phyloP scores from a whole-genome alignment of 1,140 invertebrate species.

The Pogonus chalceus region DNA sequence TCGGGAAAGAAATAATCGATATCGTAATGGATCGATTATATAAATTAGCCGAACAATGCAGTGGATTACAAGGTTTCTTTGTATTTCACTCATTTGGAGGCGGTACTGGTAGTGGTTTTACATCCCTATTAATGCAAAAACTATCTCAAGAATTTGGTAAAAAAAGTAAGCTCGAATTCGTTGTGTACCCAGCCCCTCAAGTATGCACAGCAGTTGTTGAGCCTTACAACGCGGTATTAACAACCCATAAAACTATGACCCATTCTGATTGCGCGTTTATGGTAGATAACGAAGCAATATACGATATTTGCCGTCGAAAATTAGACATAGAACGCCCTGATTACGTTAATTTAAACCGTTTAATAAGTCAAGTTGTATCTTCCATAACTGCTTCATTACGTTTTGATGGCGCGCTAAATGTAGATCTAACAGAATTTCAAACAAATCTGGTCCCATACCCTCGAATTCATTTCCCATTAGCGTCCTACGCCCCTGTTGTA shows the following conservation, averaged over 20 bases:
- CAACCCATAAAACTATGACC: constrained; percentile 47
- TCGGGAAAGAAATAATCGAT: constrained; percentile 58
- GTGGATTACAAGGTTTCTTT: constrained; percentile 61
- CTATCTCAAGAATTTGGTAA: constrained; percentile 64
- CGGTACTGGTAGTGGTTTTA: constrained; percentile 72
- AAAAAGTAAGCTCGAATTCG: constrained; percentile 67
- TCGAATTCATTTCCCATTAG: constrained; percentile 56
- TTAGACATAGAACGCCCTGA: constrained; percentile 48
- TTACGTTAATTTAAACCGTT: constrained; percentile 48
- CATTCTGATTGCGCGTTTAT: constrained; percentile 50
- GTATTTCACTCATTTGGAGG: constrained; percentile 75
- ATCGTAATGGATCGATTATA: constrained; percentile 48
- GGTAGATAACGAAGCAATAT: constrained; percentile 56
- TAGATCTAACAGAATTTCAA: constrained; percentile 72
- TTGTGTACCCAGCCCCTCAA: constrained; percentile 70
- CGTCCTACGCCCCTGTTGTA: constrained; percentile 64
- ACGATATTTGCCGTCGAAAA: constrained; percentile 52
- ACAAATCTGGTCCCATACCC: constrained; percentile 54
- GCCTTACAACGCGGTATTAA: constrained; percentile 52
- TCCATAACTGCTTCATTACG: constrained; percentile 65
- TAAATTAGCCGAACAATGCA: constrained; percentile 56
- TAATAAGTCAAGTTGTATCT: constrained; percentile 61
- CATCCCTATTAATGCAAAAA: constrained; percentile 67
- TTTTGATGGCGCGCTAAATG: constrained; percentile 66
- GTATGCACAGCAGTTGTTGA: constrained; percentile 54